Base-by-base conservation (phyloP, 2,797 vertebrate genomes). In the Garrulus glandarius region DNA sequence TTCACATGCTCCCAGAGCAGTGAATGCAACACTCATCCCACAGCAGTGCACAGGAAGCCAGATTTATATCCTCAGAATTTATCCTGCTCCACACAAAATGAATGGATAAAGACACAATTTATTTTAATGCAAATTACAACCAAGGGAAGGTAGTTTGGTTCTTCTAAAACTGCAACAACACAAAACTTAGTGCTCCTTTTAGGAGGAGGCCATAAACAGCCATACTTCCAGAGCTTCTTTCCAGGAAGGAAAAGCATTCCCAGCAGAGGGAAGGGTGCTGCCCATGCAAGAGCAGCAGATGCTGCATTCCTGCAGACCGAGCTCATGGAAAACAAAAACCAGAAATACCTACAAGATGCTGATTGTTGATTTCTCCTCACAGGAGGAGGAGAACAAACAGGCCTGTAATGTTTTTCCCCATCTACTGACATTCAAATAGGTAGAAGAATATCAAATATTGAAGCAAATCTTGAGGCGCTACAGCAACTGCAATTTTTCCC, bases 241-340 rank as follows among this genome's bases (percentile, higher is more conserved):
- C 55, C 79, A 50, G 77, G 85, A 77, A 90, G 88, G 69, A 59
- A 57, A 59, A 76, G 78, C 64, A 49, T 86, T 76, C 83, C 71
- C 84, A 29, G 77, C 55, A 57, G 36, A 89, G 78, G 84, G 84
- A 95, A 92, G 52, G 71, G 80, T 37, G 81, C 83, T 94, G 89
- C 84, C 90, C 72, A 34, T 86, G 81, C 44, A 18, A 64, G 30
- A 89, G 70, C 32, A 60, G 93, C 91, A 95, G 81, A 93, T 86
- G 81, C 69, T 75, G 74, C 89, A 78, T 95, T 94, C 80, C 91
- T 91, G 78, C 56, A 95, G 84, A 46, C 52, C 27, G 11, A 77
- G 64, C 68, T 95, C 78, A 94, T 55, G 85, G 84, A 80, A 94
- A 93, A 79, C 72, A 87, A 59, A 65, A 72, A 29, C 2, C n/a